Base-by-base conservation (phyloP, 2,888 invertebrate genomes). In the Polylopha cassiicola region DNA sequence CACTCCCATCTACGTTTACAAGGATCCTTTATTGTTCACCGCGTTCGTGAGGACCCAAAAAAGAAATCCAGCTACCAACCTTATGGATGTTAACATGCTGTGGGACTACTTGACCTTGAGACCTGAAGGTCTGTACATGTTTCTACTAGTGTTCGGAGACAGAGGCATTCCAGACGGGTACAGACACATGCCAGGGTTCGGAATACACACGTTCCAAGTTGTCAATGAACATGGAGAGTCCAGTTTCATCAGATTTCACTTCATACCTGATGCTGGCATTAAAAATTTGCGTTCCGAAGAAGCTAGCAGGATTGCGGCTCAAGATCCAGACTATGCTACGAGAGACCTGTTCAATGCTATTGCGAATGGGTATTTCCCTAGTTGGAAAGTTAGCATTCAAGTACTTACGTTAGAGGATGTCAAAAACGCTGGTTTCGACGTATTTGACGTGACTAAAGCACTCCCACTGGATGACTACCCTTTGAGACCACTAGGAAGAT, bases 41-140 rank as follows among this genome's bases (percentile, higher is more conserved):
- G 93, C 92, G 53, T 95, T 98, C 61, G 94, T 97, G 48, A 95
- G 97, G 70, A 94, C 96, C 0, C 97, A 96, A 67, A 97, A 97
- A 72, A 87, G 95, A 48, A 97, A 98, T 71, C 97, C 98, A 0
- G 90, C 88, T 9, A 94, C 94, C 0, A 92, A 94, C 65, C 77
- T 95, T 17, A 93, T 93, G 73, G 96, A 97, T 74, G 80, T 91
- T 0, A 92, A 96, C 61, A 94, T 92, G 92, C 92, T 95, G 61
- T 97, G 97, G 97, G 97, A 97, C 70, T 97, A 97, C 61, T 87
- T 95, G 46, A 89, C 92, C 0, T 79, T 95, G 18, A 87, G 94
- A 13, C 94, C 95, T 0, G 97, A 97, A 74, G 88, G 92, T 3
- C 89, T 91, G n/a, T 95, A 97, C 63, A 95, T 95, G 69, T 86